phyloP scores from a whole-genome alignment of 2,797 vertebrate genomes.

The Channa striata region DNA sequence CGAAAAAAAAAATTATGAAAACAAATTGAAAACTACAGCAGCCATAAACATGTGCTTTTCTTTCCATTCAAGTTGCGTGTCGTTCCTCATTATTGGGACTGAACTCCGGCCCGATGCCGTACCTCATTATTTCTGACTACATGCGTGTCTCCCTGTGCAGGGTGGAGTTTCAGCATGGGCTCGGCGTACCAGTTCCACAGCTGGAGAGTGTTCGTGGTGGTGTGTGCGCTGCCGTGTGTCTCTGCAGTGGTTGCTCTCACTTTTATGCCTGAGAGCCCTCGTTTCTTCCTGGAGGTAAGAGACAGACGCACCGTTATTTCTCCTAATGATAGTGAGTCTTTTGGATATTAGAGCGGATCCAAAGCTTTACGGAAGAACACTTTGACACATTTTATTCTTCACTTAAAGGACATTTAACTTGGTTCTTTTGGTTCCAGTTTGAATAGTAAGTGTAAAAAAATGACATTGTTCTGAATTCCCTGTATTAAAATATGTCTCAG shows the following conservation, averaged over 20 bases:
- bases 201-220: conserved; percentile 97
- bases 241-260: conserved; percentile 95
- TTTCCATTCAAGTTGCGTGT: neutral
- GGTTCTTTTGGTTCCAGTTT: too few species aligned
- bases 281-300: conserved; percentile 93
- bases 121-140: conserved; percentile 7
- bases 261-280: conserved; percentile 97
- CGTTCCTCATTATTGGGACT: neutral
- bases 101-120: neutral
- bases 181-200: conserved; percentile 99
- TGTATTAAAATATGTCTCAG: too few species aligned
- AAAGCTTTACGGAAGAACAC: neutral
- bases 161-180: conserved; percentile 99
- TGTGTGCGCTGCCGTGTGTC: conserved; percentile 94
- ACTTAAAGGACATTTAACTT: too few species aligned
- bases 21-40: neutral
- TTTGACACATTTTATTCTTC: too few species aligned
- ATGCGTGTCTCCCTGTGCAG: conserved; percentile 71
- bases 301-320: neutral
- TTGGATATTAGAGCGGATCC: neutral
- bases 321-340: conserved; percentile 17
- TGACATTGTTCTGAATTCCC: too few species aligned
- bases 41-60: neutral
- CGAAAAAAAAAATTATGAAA: neutral
- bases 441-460: too few species aligned